Conservation (phyloP, 2,888 invertebrate genomes). For the Argyresthia goedartella region DNA sequence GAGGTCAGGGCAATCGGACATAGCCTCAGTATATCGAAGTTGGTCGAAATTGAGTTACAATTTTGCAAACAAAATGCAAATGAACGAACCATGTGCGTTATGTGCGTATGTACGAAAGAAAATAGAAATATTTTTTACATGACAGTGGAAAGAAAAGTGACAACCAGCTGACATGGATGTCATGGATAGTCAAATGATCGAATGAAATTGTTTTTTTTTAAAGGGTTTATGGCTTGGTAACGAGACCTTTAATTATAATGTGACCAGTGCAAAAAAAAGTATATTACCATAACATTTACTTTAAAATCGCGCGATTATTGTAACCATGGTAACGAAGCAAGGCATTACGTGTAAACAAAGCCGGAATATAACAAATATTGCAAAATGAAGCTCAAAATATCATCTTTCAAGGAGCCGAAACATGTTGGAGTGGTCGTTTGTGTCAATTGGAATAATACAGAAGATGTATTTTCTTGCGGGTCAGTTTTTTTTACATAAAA, state of each 20-base stretch:
- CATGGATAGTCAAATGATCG: too few relatives aligned
- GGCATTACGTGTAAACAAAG: background rate
- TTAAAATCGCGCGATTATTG: background rate
- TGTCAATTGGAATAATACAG: constrained; percentile 93
- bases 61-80: background rate
- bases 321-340: background rate
- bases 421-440: constrained; percentile 88
- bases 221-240: background rate
- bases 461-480: constrained; percentile 94
- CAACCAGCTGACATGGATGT: too few relatives aligned
- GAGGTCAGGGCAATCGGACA: constrained; percentile 61
- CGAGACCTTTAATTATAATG: background rate
- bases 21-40: constrained; percentile 16
- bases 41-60: background rate
- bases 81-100: background rate
- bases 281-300: too few relatives aligned
- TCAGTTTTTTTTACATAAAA: constrained; percentile 35
- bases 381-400: constrained; percentile 85
- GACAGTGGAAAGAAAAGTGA: too few relatives aligned
- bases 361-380: background rate
- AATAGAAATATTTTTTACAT: too few relatives aligned
- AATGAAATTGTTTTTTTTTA: background rate
- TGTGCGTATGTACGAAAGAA: too few relatives aligned
- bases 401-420: constrained; percentile 80
- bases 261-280: background rate